A percentile compares a stretch with the other conserved stretches of the same genome.
phyloP scores from a whole-genome alignment of 2,888 invertebrate species.

The Aphidius colemani region DNA sequence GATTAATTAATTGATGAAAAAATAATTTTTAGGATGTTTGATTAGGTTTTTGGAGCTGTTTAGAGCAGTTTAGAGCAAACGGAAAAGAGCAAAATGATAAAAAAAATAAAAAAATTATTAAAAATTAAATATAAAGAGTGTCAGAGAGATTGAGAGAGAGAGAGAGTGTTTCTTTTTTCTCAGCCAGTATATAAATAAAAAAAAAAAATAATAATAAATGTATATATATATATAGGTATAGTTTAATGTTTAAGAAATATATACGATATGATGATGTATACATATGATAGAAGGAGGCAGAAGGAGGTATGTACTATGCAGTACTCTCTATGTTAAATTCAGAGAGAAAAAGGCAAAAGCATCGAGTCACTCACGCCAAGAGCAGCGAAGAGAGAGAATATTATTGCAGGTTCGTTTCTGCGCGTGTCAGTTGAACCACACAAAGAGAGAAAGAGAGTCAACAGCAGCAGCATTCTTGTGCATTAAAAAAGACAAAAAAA shows the following conservation, averaged over 20 bases:
- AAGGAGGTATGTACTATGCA: constrained; percentile 15
- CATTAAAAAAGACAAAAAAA: no score
- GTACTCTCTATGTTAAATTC: no score
- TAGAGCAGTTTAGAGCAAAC: no score
- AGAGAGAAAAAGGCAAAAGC: no score
- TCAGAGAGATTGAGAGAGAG: neutral
- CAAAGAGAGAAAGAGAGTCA: constrained; percentile 15
- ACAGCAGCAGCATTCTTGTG: no score
- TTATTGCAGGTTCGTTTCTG: constrained; percentile 49
- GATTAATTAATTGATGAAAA: neutral
- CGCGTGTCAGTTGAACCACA: constrained; percentile 28
- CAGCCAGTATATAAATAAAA: neutral
- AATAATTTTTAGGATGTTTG: neutral
- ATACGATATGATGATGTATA: no score
- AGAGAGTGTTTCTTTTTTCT: neutral
- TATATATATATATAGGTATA: constrained; percentile 27
- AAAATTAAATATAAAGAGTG: no score
- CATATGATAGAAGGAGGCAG: constrained; percentile 28
- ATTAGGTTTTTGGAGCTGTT: no score
- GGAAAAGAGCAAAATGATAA: no score
- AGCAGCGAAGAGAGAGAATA: constrained; percentile 9
- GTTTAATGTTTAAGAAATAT: constrained; percentile 37
- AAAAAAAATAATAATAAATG: neutral
- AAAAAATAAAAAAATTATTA: no score
- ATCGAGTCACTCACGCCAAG: no score